Evolutionary conservation across 2,113 vertebrate species (phyloP), one percentile per base, ranked within the genome.

Genomic region (Anseranas semipalmata): DNA sequence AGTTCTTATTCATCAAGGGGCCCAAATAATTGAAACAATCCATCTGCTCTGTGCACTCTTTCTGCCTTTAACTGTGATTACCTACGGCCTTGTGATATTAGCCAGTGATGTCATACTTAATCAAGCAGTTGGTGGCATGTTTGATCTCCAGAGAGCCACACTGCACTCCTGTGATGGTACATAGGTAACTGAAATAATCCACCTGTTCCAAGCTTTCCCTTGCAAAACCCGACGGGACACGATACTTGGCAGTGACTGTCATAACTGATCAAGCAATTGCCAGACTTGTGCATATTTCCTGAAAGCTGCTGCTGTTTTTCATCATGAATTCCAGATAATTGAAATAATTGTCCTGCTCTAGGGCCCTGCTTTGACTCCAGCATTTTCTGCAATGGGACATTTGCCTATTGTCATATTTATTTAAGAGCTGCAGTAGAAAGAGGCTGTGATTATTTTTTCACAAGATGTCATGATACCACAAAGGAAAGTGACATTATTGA

Each of bases 301-400:
- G 95, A 92, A 96, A 80, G 87, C 72, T 87, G 71, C 67, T 93
- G 55, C 94, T 95, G 90, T 50, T 96, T 97, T 96, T 91, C 91
- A 95, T 96, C 83, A 94, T 48, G 72, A 95, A 95, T 72, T 87
- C 63, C 87, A 92, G 50, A 95, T 95, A 93, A 96, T 96, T 97
- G 92, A 94, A 96, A 89, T 97, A 98, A 98, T 90, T 97, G 94
- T 95, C 77, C 85, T 90, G 74, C 77, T 89, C 88, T 22, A 71
- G 73, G 86, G 78, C 91, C 59, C 75, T 93, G 95, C 62, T 94
- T 84, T 84, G 67, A 63, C 77, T 72, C 37, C 16, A 74, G 45
- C 12, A 4, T 86, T 83, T 85, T 65, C 88, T 92, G 41, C 78
- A 88, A 12, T 30, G 77, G 56, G 71, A 81, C 56, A 41, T 93